phyloP scores from a whole-genome alignment of 2,797 vertebrate species.

The Coreius guichenoti region DNA sequence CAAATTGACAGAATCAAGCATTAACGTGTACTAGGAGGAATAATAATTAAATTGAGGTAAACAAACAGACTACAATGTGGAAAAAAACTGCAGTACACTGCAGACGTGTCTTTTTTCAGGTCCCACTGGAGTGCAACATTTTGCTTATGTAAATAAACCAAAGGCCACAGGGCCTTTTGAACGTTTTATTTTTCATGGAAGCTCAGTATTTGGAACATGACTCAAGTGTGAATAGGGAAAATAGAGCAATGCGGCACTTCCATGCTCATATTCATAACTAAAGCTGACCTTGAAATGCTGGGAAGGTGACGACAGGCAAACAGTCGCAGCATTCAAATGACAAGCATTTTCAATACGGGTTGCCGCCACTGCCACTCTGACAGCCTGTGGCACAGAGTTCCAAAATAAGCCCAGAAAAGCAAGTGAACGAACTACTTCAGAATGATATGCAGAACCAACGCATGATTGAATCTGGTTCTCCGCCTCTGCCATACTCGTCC shows the following conservation, averaged over 20 bases:
- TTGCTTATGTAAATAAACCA: constrained; percentile 42
- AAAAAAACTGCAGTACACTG: constrained; percentile 20
- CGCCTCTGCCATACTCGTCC: constrained; percentile 61
- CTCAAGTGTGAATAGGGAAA: background rate
- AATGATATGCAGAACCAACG: constrained; percentile 22
- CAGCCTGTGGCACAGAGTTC: background rate
- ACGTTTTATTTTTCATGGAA: constrained; percentile 30
- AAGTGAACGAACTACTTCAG: constrained; percentile 10
- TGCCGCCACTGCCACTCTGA: background rate
- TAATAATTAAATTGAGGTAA: constrained; percentile 1
- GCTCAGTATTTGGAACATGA: constrained; percentile 8
- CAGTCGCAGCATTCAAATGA: background rate
- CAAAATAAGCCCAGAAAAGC: constrained; percentile 24
- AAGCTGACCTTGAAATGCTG: constrained; percentile 45
- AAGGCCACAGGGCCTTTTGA: constrained; percentile 5
- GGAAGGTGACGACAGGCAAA: background rate
- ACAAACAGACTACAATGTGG: constrained; percentile 16
- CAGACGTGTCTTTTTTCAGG: constrained; percentile 20
- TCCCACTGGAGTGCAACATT: constrained; percentile 36
- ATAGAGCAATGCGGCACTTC: constrained; percentile 32
- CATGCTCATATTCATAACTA: constrained; percentile 14
- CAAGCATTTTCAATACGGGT: background rate
- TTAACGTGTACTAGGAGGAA: background rate
- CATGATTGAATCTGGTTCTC: constrained; percentile 48
- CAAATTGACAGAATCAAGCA: background rate